Evolutionary conservation across 30 jellyfish, hydroid and myxozoan genomes (phyloP).

Genomic region (Aurelia aurita): DNA sequence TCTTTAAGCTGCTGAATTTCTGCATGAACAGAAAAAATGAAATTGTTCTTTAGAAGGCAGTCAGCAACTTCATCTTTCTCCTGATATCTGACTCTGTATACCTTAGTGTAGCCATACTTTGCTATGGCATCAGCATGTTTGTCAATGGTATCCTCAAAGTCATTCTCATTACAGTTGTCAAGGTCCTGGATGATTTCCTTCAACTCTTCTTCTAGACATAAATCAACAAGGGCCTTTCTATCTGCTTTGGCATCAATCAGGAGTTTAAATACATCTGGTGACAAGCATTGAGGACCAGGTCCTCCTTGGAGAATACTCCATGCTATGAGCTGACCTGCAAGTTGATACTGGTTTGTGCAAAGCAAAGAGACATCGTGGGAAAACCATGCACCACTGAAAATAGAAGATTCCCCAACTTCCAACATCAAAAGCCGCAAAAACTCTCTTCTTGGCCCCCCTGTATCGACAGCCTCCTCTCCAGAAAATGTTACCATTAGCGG

Average conservation of each 20-base stretch:
- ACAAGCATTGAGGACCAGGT: neutral
- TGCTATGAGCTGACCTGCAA: constrained; percentile 5
- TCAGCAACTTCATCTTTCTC: neutral
- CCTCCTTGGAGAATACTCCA: constrained; percentile 21
- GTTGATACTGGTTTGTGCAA: neutral
- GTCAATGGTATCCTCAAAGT: neutral
- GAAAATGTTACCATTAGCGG: constrained; percentile 2
- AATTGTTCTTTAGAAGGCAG: neutral
- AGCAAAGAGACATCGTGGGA: constrained; percentile 12
- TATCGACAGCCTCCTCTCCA: constrained; percentile 16
- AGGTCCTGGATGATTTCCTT: neutral
- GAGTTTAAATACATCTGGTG: constrained; percentile 2
- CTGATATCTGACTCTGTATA: neutral
- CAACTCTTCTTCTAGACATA: neutral
- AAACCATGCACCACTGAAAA: constrained; percentile 18
- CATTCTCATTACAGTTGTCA: neutral
- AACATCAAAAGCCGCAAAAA: constrained; percentile 3
- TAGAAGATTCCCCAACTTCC: neutral
- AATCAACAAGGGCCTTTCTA: neutral
- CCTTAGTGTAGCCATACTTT: neutral
- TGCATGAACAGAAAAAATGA: neutral
- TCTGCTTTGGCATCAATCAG: neutral
- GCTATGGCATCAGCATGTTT: neutral
- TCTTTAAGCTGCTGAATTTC: neutral
- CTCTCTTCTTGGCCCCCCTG: constrained; percentile 29